Evolutionary conservation across 2,797 vertebrate species (phyloP), one percentile per base, ranked within the genome.

Genomic region (Periparus ater): DNA sequence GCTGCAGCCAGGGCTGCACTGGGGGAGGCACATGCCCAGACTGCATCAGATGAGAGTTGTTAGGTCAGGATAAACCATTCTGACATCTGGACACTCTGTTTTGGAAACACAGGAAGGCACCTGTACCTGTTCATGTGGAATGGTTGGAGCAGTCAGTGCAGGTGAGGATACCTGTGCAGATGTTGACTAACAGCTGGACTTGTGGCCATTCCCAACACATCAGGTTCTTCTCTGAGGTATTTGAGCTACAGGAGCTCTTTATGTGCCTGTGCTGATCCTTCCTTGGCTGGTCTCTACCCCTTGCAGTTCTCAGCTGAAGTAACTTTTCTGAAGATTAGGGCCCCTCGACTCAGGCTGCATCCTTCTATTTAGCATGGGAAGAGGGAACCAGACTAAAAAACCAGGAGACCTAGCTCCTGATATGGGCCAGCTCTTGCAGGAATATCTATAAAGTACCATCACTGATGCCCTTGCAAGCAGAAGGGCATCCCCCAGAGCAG

Each of bases 171-270:
- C 16, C 44, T 3, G 1, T 25, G 62, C 45, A 73, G 73, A 38
- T 38, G 11, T 14, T 55, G n/a, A 11, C 62, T 50, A 29, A 11
- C 34, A 54, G 45, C 62, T 53, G 76, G 29, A 40, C 45, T 29
- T 5, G 2, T 6, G 70, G 65, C 40, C 36, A 32, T 40, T 55
- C 32, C 78, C 26, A 29, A 17, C 5, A 16, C 0, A 0, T 17
- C 54, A 67, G n/a, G 36, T 12, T 90, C 72, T 48, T 51, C 55
- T 57, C 62, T 32, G 26, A 34, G 36, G 26, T n/a, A 17, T 70
- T 47, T 29, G 60, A 71, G 44, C 75, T 30, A 36, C 0, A 0
- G 19, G 44, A 91, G 45, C 27, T 74, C 23, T 38, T 58, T 40
- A 30, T 12, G 8, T 15, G 20, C 29, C 47, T 53, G 5, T 47